phyloP scores from a whole-genome alignment of 1,140 invertebrate genomes.

The Hylaeus anthracinus region DNA sequence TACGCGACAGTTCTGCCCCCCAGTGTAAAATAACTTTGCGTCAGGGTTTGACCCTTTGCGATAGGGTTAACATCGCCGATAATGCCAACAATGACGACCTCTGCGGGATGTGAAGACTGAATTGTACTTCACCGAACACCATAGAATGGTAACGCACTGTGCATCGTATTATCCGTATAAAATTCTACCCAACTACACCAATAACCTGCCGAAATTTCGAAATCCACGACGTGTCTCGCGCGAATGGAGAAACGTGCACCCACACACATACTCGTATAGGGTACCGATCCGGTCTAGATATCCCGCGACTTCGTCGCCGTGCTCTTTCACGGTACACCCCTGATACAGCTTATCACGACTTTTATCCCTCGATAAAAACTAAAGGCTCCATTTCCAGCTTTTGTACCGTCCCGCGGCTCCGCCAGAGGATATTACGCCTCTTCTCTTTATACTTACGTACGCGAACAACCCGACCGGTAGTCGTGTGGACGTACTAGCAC shows the following conservation, averaged over 20 bases:
- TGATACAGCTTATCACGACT: conserved; percentile 77
- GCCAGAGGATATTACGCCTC: conserved; percentile 58
- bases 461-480: conserved; percentile 29
- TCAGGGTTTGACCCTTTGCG: neutral
- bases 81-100: neutral
- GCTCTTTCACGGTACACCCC: conserved; percentile 68
- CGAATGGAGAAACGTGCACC: neutral
- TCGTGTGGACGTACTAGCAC: conserved; percentile 8
- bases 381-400: conserved; percentile 77
- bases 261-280: conserved; percentile 25
- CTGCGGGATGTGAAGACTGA: too few relatives aligned
- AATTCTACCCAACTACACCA: neutral
- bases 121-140: too few relatives aligned
- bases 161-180: too few relatives aligned
- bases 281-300: conserved; percentile 54
- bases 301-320: conserved; percentile 56
- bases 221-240: neutral
- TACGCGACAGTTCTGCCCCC: neutral
- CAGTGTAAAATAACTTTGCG: neutral
- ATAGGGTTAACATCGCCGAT: neutral
- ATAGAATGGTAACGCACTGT: too few relatives aligned
- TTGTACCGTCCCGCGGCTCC: conserved; percentile 64
- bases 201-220: conserved; percentile 35
- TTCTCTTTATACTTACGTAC: conserved; percentile 44
- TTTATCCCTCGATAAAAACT: conserved; percentile 78